Conservation (phyloP, 2,113 vertebrate species). For the Glareola pratincola region DNA sequence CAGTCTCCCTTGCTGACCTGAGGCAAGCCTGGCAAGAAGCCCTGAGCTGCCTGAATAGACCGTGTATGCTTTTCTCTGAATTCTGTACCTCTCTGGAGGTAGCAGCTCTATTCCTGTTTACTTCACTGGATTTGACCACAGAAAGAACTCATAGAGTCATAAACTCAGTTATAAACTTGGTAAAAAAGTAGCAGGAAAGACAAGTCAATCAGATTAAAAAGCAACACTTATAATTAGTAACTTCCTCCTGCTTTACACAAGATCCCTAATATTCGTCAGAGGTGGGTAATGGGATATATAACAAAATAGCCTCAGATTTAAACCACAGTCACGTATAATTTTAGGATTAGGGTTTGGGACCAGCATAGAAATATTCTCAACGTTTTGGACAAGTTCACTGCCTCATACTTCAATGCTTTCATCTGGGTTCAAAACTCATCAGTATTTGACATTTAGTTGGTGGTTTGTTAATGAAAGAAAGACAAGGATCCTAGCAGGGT, state of each 20-base stretch:
- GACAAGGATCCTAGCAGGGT: not conserved
- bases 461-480: not conserved
- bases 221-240: not conserved
- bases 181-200: not conserved
- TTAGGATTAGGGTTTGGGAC: not conserved
- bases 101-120: not conserved
- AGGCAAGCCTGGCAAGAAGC: not conserved
- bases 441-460: not conserved
- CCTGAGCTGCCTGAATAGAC: not conserved
- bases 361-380: not conserved
- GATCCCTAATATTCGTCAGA: not conserved
- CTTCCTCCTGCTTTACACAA: not conserved
- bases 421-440: not conserved
- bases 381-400: not conserved
- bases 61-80: not conserved
- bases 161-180: not conserved
- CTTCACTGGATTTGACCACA: not conserved
- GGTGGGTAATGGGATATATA: not conserved
- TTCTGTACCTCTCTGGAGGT: not conserved
- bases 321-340: accelerated
- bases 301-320: not conserved
- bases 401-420: not conserved
- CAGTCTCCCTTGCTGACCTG: not conserved
- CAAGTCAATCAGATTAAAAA: not conserved
- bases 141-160: not conserved